Base-by-base conservation (phyloP, 2,888 invertebrate species). In the Anarsia innoxiella region DNA sequence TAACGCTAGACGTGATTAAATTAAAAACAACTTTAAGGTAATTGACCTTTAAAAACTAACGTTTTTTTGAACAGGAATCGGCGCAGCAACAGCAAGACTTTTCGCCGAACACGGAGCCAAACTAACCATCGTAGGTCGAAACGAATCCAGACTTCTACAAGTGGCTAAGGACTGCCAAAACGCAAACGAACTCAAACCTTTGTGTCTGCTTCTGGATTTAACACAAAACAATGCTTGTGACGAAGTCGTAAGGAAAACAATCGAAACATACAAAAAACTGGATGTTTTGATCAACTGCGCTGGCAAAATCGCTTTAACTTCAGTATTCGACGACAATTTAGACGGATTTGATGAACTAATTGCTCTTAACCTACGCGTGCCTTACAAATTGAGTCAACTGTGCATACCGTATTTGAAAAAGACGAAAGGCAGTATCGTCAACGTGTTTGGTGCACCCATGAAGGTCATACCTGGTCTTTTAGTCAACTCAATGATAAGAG, bases 231-330 rank as follows among this genome's bases (percentile, higher is more conserved):
- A 73, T 1, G 91, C 91, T 48, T 85, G 87, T 1, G 83, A 87
- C 49, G 74, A 77, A n/a, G 87, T 93, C 35, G 60, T 94, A 0
- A 84, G 88, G 0, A 78, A 87, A 26, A 92, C 93, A 0, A 66
- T 93, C 0, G 73, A 86, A 23, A 87, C 88, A 42, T 92, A 86
- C 57, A 87, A 88, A 2, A 88, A 84, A 56, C 73, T 94, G 2
- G 92, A 94, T 75, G 88, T 94, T 11, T 64, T 94, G 15, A 85
- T 94, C 0, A 94, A 96, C 63, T 93, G 91, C 77, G 96, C 96
- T 10, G 96, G 95, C 0, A 63, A 37, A 27, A 29, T 28, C 0
- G 11, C 11, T 2, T 3, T 90, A 45, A 76, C 71, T 6, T 96
- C 95, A 0, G 78, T 88, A 2, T 93, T 95, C 51, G 95, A 96